Percentiles rank a stretch among this genome's conserved stretches.
phyloP scores from a whole-genome alignment of 1,140 invertebrate genomes.

The Oryzaephilus surinamensis region DNA sequence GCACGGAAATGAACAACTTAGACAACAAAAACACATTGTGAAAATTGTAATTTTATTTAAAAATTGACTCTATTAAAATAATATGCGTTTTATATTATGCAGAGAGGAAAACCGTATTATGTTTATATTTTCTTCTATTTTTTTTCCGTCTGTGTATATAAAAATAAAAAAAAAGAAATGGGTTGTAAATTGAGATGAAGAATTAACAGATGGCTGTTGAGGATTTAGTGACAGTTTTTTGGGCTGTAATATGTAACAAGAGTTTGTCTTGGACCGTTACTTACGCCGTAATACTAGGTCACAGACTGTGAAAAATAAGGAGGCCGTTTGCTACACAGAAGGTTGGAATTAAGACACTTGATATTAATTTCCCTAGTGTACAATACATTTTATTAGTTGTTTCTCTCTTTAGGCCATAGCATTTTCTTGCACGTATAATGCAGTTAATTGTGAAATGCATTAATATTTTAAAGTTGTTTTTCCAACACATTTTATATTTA shows the following conservation, averaged over 20 bases:
- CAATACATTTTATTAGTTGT: slow-evolving; percentile 36
- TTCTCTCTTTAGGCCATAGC: slow-evolving; percentile 26
- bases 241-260: slow-evolving; percentile 18
- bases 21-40: slow-evolving; percentile 9
- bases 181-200: slow-evolving; percentile 20
- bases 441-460: slow-evolving; percentile 31
- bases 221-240: slow-evolving; percentile 9
- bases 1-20: too few species aligned
- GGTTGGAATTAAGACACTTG: slow-evolving; percentile 35
- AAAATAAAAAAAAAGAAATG: too few species aligned
- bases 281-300: slow-evolving; percentile 27
- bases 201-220: slow-evolving; percentile 15
- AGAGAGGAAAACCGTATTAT: too few species aligned
- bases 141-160: too few species aligned
- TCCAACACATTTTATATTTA: too few species aligned
- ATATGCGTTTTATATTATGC: too few species aligned
- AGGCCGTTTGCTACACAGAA: slow-evolving; percentile 28
- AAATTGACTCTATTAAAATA: too few species aligned
- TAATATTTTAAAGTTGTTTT: slow-evolving; percentile 30
- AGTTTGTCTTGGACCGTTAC: slow-evolving; percentile 21
- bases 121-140: too few species aligned
- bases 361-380: slow-evolving; percentile 35
- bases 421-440: slow-evolving; percentile 27
- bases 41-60: too few species aligned
- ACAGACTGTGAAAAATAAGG: slow-evolving; percentile 32